Base-by-base conservation (phyloP, 1,140 invertebrate genomes). In the Meloidogyne floridensis region DNA sequence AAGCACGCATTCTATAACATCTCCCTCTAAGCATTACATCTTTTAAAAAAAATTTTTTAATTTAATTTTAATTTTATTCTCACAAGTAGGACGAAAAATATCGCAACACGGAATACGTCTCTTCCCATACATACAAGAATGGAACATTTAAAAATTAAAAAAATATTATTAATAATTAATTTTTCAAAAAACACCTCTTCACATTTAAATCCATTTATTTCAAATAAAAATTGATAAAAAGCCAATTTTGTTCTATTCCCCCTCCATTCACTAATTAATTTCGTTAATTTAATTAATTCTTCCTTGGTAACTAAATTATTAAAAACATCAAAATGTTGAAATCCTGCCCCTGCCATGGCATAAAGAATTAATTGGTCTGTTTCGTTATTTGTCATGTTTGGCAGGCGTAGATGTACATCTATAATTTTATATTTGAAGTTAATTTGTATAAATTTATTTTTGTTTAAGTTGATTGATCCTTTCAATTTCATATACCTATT, bases 21-120 rank as follows among this genome's bases (percentile, higher is more conserved):
- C 85, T 82, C 9, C 84, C 84, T 20, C 84, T 69, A n/a, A 85
- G n/a, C 81, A 86, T 84, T 4, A 85, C 77, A 84, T 82, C 77
- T 79, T 76, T 32, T 7, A 15, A 43, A 42, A 20, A 43, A 77
- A 77, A 43, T n/a, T n/a, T n/a, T n/a, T n/a, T n/a, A 53, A 72
- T 5, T 9, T 7, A 47, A 11, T 43, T 79, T 75, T 42, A n/a
- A 53, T 18, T 13, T 77, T 65, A 72, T 32, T 56, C 51, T 80
- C 20, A 75, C 77, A 80, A 20, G 59, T 80, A 6, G 47, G 80
- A 43, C 42, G 42, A 32, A 83, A 83, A 53, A 86, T 42, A 13
- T 86, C 74, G 73, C 84, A 84, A 75, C 84, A 85, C 5, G 51
- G 72, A 20, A 84, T 56, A 10, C 42, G 18, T 20, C 74, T 53